These are phyloP conservation scores for Hydrotaea cyrtoneurina DNA, from an alignment of 2,888 invertebrate species.

Conservation along the genomic window DNA sequence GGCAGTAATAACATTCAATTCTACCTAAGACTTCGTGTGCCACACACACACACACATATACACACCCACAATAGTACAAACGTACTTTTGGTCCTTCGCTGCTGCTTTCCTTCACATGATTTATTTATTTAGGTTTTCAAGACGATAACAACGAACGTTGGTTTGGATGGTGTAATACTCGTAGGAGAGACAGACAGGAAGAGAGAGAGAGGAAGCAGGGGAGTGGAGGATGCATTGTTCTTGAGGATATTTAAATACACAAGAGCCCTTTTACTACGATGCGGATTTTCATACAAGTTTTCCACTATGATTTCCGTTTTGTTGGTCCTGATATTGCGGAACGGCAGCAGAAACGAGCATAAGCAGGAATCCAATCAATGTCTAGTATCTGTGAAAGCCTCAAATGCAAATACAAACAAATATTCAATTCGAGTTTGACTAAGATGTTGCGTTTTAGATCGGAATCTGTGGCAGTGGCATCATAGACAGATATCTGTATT, in stretches of 20 bases:
- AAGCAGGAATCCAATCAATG: constrained; percentile 17
- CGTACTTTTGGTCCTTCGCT: no score
- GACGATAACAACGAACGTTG: constrained; percentile 7
- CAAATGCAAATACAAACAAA: constrained; percentile 7
- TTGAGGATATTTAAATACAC: neutral
- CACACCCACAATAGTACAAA: neutral
- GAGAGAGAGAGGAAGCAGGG: no score
- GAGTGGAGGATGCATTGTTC: neutral
- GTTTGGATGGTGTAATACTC: neutral
- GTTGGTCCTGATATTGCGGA: neutral
- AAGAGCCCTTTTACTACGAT: constrained; percentile 10
- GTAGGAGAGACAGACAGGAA: no score
- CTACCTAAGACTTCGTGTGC: neutral
- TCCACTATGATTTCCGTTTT: constrained; percentile 4
- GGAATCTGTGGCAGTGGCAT: neutral
- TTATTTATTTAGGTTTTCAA: neutral
- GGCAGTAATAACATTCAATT: neutral
- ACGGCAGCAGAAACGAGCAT: neutral
- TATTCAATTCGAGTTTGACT: neutral
- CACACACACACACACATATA: neutral
- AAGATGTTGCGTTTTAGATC: neutral
- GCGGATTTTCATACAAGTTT: neutral
- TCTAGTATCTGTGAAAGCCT: constrained; percentile 7
- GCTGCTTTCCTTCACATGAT: neutral
- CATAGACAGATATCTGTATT: neutral